Conservation (phyloP, 2,797 vertebrate genomes). For the Silurus lanzhouensis region DNA sequence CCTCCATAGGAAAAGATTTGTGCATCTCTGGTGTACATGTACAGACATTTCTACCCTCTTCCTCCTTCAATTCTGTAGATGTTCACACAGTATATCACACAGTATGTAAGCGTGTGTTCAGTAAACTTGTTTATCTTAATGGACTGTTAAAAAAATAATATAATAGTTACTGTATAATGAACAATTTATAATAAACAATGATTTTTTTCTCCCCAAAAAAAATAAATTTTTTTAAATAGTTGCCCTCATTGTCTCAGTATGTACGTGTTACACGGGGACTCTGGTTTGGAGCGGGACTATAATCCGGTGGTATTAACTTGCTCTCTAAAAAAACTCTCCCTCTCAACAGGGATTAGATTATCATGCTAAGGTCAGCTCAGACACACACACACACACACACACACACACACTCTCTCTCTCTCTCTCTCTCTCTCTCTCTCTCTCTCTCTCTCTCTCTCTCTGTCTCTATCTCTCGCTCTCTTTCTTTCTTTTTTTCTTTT, state of each 20-base stretch:
- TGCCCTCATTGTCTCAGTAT: conserved; percentile 14
- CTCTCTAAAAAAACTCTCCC: conserved; percentile 84
- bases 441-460: conserved; percentile 63
- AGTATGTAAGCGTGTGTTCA: not conserved
- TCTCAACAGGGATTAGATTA: conserved; percentile 83
- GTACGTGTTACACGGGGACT: conserved; percentile 30
- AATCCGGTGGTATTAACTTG: conserved; percentile 83
- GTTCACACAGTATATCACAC: not conserved
- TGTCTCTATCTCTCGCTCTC: conserved; percentile 50
- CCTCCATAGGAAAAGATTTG: too few species aligned
- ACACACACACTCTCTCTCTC: conserved; percentile 60
- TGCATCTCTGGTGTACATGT: too few species aligned
- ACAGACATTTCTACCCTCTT: not conserved
- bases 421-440: conserved; percentile 59
- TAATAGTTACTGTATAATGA: too few species aligned
- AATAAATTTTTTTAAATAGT: too few species aligned
- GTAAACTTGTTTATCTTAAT: not conserved
- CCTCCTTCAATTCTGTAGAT: not conserved
- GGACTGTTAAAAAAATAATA: not conserved
- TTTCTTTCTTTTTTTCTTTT: conserved; percentile 51
- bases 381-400: conserved; percentile 50
- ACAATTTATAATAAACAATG: not conserved
- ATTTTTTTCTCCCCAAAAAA: not conserved
- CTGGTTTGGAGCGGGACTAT: conserved; percentile 72
- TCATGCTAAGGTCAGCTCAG: conserved; percentile 78